A percentile compares a stretch with the other conserved stretches of the same genome.
Conservation (phyloP, 1,140 invertebrate species). For the Aricia agestis region DNA sequence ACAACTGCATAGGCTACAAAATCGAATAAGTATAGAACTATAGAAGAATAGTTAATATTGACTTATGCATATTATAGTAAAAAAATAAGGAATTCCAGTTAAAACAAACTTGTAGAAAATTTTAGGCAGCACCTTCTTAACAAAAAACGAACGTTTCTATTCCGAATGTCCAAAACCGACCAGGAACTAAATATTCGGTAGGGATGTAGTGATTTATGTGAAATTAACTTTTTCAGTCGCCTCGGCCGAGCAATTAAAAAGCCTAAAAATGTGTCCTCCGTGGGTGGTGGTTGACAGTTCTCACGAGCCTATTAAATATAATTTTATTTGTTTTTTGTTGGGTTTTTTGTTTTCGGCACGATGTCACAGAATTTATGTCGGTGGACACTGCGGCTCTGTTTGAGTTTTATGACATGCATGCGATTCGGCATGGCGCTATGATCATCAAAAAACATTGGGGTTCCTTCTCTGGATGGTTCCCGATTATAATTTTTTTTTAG, state of each 20-base stretch:
- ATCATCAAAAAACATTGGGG: background rate
- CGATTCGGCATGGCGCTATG: conserved; percentile 30
- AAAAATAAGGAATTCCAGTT: background rate
- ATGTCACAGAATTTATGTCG: conserved; percentile 48
- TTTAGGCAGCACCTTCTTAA: background rate
- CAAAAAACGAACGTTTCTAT: conserved; percentile 9
- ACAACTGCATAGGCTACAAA: background rate
- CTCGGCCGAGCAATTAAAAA: conserved; percentile 71
- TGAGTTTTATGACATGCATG: conserved; percentile 48
- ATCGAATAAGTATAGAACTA: too few relatives aligned
- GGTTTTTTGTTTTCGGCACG: conserved; percentile 44
- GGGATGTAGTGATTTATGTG: conserved; percentile 65
- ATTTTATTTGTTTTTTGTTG: conserved; percentile 67
- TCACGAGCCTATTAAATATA: conserved; percentile 73
- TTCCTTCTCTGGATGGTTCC: background rate
- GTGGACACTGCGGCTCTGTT: conserved; percentile 44
- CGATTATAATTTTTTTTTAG: background rate
- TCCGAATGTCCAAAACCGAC: background rate
- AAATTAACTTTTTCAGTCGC: conserved; percentile 63
- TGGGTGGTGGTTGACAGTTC: conserved; percentile 73
- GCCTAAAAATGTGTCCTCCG: conserved; percentile 64
- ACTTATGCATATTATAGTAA: too few relatives aligned
- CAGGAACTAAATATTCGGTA: conserved; percentile 35
- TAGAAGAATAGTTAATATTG: too few relatives aligned
- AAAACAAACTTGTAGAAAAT: background rate